Conservation (phyloP, 2,113 vertebrate genomes). For the Apistogramma diplotaenia region DNA sequence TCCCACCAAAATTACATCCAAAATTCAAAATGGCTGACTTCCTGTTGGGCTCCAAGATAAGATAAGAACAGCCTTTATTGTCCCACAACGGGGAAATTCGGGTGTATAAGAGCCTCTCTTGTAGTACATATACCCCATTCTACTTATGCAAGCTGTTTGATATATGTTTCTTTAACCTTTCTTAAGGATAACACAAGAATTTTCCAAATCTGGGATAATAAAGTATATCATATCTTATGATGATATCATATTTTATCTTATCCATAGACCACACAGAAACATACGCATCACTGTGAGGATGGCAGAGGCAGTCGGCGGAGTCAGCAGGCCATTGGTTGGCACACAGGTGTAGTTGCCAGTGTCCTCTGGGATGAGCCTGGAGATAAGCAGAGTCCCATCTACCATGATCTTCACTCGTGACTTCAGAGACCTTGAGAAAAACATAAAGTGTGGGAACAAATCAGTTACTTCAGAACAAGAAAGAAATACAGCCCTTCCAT, state of each 20-base stretch:
- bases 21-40: too few species aligned
- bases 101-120: too few species aligned
- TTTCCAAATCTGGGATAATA: neutral
- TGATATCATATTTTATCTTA: neutral
- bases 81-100: too few species aligned
- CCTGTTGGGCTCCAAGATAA: too few species aligned
- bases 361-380: conserved; percentile 79
- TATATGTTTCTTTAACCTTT: too few species aligned
- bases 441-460: neutral
- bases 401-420: conserved; percentile 89
- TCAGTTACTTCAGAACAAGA: neutral
- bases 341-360: conserved; percentile 89
- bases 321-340: conserved; percentile 88
- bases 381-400: conserved; percentile 89
- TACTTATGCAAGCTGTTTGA: neutral
- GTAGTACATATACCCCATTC: too few species aligned
- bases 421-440: conserved; percentile 81
- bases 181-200: neutral
- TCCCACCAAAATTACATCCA: too few species aligned
- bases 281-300: conserved; percentile 88
- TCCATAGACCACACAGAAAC: conserved; percentile 40
- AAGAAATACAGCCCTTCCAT: neutral
- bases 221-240: neutral
- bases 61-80: too few species aligned
- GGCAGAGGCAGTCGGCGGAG: conserved; percentile 85